Evolutionary conservation across 2,113 vertebrate species (phyloP).

Genomic region (Centropristis striata): DNA sequence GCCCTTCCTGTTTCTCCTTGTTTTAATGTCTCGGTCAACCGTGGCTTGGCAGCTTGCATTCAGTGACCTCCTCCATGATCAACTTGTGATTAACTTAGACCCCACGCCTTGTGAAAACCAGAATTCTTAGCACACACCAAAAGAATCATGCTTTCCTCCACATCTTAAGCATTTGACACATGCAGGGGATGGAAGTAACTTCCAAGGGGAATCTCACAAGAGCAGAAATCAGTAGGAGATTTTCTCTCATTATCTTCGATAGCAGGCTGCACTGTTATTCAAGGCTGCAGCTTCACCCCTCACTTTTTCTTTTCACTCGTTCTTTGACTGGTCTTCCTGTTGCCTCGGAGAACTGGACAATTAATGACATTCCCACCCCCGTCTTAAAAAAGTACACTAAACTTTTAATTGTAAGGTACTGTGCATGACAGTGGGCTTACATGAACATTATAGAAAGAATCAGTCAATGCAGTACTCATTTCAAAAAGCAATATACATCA

Average conservation of each 20-base stretch:
- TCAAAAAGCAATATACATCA: not conserved
- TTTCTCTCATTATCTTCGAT: conserved; percentile 68
- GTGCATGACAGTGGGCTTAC: conserved; percentile 20
- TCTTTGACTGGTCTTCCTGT: conserved; percentile 22
- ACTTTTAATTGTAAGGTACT: conserved; percentile 54
- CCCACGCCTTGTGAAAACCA: conserved; percentile 10
- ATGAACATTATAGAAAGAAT: conserved; percentile 11
- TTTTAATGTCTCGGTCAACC: conserved; percentile 59
- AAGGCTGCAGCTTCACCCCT: conserved; percentile 22
- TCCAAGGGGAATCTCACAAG: conserved; percentile 65
- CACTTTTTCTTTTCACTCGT: conserved; percentile 14
- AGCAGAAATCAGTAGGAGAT: conserved; percentile 70
- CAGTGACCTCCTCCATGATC: conserved; percentile 52
- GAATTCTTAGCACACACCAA: conserved; percentile 22
- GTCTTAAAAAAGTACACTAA: conserved; percentile 37
- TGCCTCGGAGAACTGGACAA: conserved; percentile 66
- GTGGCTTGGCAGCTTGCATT: conserved; percentile 24
- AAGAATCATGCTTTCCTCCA: conserved; percentile 33
- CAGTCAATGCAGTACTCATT: not conserved
- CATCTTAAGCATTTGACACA: conserved; percentile 54
- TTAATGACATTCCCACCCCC: conserved; percentile 46
- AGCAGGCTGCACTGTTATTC: conserved; percentile 45
- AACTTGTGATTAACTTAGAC: conserved; percentile 55
- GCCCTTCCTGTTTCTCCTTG: conserved; percentile 67
- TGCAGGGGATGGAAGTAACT: conserved; percentile 42